phyloP scores from a whole-genome alignment of 2,797 vertebrate species.

The Gadopsis bispinosus region DNA sequence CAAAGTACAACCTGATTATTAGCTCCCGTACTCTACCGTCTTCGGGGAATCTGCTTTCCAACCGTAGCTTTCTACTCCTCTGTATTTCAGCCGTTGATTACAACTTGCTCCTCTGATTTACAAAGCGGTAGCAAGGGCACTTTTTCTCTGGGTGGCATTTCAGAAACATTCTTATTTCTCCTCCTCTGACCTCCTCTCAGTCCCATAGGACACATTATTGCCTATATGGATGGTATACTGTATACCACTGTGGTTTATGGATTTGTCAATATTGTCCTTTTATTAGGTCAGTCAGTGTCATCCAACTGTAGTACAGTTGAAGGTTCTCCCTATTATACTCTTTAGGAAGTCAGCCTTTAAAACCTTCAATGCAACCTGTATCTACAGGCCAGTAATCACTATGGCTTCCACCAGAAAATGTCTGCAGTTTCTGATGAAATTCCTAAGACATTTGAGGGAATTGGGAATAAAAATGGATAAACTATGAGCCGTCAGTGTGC shows the following conservation, averaged over 20 bases:
- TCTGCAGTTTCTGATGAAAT: not conserved
- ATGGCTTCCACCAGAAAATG: no score
- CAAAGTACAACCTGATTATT: conserved; percentile 95
- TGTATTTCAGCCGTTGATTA: conserved; percentile 86
- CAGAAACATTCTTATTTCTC: conserved; percentile 77
- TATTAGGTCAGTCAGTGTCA: conserved; percentile 11
- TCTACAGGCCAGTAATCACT: no score
- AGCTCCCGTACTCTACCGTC: conserved; percentile 88
- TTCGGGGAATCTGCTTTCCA: conserved; percentile 64
- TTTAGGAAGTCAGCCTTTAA: conserved; percentile 13
- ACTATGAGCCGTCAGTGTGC: not conserved
- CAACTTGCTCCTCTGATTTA: conserved; percentile 85
- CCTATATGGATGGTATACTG: conserved; percentile 8
- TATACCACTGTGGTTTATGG: conserved; percentile 6
- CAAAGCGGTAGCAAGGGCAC: conserved; percentile 75
- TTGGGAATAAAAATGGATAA: not conserved
- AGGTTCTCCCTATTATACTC: not conserved
- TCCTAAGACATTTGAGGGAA: not conserved
- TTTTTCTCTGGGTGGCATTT: conserved; percentile 35
- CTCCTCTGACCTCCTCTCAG: conserved; percentile 81
- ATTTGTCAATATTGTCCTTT: conserved; percentile 13
- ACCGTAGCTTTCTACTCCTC: conserved; percentile 29
- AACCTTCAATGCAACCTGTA: not conserved
- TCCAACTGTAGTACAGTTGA: not conserved
- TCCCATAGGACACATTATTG: conserved; percentile 89